A percentile compares a stretch with the other conserved stretches of the same genome.
Conservation (phyloP, 2,797 vertebrate genomes). For the Petrocephalus schoutedeni region DNA sequence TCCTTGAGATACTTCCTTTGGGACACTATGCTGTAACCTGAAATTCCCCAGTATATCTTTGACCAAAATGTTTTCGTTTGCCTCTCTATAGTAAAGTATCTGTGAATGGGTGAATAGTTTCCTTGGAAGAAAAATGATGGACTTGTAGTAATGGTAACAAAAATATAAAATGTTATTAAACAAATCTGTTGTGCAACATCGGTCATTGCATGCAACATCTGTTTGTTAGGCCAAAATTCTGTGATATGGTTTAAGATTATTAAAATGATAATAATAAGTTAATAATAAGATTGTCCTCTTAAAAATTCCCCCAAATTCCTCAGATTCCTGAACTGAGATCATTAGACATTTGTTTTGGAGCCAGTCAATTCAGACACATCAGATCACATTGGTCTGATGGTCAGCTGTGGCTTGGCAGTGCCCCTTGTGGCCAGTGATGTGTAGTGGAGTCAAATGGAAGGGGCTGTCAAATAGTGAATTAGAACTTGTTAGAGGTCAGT, state of each 20-base stretch:
- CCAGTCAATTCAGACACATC: too few relatives aligned
- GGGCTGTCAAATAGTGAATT: background rate
- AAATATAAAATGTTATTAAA: background rate
- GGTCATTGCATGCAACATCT: background rate
- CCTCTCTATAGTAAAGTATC: background rate
- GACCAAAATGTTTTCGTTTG: background rate
- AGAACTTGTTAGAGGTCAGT: background rate
- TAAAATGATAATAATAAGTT: background rate
- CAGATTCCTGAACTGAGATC: too few relatives aligned
- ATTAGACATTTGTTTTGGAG: too few relatives aligned
- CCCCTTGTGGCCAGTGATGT: background rate
- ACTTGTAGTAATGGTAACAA: background rate
- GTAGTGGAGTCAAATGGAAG: background rate
- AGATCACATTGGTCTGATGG: background rate
- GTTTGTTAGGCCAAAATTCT: background rate
- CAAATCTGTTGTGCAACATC: background rate
- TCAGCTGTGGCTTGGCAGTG: background rate
- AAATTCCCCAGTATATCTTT: background rate
- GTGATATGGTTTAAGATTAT: background rate
- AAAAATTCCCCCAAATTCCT: too few relatives aligned
- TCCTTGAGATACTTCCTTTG: background rate
- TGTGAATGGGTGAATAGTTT: background rate
- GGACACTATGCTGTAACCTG: background rate
- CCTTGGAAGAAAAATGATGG: background rate
- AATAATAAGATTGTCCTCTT: background rate